A percentile compares a stretch with the other conserved stretches of the same genome.
Conservation (phyloP, 2,888 invertebrate species). For the Agapostemon virescens region DNA sequence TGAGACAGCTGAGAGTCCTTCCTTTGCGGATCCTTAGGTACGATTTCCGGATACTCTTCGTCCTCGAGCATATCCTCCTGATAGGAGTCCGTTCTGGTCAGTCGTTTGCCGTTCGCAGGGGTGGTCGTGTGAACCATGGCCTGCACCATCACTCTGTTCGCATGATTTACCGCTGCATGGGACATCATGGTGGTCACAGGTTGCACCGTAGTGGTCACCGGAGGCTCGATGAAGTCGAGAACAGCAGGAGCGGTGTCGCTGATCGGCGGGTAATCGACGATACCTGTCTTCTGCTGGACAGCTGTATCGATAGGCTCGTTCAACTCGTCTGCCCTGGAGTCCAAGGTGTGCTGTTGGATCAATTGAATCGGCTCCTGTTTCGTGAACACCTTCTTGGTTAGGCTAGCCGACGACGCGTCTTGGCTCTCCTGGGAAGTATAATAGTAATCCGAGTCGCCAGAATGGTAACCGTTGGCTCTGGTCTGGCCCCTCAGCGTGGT, state of each 20-base stretch:
- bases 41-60: conserved; percentile 73
- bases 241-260: conserved; percentile 70
- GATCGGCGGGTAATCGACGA: conserved; percentile 74
- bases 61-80: conserved; percentile 74
- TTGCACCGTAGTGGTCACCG: conserved; percentile 66
- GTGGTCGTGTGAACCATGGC: conserved; percentile 78
- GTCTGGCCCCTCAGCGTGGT: conserved; percentile 76
- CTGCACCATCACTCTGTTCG: conserved; percentile 80
- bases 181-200: conserved; percentile 77
- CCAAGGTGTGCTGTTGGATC: conserved; percentile 81
- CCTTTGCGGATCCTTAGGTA: conserved; percentile 72
- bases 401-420: conserved; percentile 69
- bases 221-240: conserved; percentile 70
- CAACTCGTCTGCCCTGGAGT: conserved; percentile 82
- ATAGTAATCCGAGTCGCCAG: conserved; percentile 73
- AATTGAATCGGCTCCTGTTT: conserved; percentile 77
- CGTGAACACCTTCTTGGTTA: conserved; percentile 73
- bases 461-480: conserved; percentile 74
- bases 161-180: conserved; percentile 70
- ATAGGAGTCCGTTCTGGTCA: conserved; percentile 74
- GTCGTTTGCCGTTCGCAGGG: conserved; percentile 80
- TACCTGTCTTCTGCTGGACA: conserved; percentile 73
- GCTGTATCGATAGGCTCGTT: conserved; percentile 83
- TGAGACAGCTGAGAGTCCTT: conserved; percentile 76
- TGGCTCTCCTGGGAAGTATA: conserved; percentile 72